Evolutionary conservation across 2,888 invertebrate species (phyloP).

Genomic region (Patella depressa): DNA sequence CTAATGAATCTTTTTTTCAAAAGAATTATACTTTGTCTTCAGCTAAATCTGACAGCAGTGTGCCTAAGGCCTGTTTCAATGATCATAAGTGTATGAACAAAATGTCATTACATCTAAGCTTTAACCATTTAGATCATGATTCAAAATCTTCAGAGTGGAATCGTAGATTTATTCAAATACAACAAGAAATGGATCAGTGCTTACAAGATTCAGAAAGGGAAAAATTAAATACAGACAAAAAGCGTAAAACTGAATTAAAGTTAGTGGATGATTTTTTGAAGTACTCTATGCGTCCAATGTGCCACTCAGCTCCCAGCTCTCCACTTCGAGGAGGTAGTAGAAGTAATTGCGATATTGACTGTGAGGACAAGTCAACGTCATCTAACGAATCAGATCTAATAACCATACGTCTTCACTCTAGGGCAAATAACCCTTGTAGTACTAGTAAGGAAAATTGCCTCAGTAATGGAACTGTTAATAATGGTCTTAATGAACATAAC

Average conservation of each 20-base stretch:
- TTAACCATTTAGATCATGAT: conserved; percentile 37
- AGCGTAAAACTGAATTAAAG: conserved; percentile 13
- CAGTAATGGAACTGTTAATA: no score
- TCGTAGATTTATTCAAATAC: conserved; percentile 58
- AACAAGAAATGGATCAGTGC: conserved; percentile 61
- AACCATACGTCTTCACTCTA: conserved; percentile 42
- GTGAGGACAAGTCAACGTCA: conserved; percentile 37
- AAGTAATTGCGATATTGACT: conserved; percentile 16
- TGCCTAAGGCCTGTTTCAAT: conserved; percentile 16
- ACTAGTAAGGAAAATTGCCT: no score
- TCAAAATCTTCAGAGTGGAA: conserved; percentile 58
- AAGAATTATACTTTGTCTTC: not conserved
- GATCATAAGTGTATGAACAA: conserved; percentile 27
- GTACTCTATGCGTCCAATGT: conserved; percentile 13
- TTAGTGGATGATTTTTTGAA: conserved; percentile 14
- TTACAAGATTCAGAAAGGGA: conserved; percentile 32
- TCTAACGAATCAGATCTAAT: conserved; percentile 48
- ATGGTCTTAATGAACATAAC: no score
- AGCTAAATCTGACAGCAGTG: conserved; percentile 11
- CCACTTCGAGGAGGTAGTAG: not conserved
- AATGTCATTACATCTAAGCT: conserved; percentile 26
- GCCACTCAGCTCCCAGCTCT: conserved; percentile 16
- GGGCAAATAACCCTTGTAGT: not conserved
- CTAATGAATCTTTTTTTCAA: not conserved
- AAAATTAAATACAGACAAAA: not conserved